phyloP scores from a whole-genome alignment of 1,140 invertebrate genomes.

The Myzus persicae region DNA sequence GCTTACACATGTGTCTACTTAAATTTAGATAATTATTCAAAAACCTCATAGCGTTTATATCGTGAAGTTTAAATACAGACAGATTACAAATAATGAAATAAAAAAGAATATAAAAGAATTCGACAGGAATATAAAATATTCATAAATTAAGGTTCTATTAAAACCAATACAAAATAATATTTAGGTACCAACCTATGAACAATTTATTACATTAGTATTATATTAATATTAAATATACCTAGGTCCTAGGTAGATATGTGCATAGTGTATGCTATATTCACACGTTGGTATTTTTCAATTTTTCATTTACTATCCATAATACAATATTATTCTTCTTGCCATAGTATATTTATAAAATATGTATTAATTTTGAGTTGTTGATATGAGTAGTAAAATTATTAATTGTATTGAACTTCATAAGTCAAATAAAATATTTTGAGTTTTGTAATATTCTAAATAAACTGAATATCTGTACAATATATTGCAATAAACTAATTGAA shows the following conservation, averaged over 20 bases:
- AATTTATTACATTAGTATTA: background rate
- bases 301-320: too few species aligned
- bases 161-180: background rate
- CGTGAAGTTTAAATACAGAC: background rate
- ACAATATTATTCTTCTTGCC: too few species aligned
- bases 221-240: too few species aligned
- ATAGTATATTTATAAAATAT: too few species aligned
- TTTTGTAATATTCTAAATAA: background rate
- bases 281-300: too few species aligned
- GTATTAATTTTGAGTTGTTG: too few species aligned
- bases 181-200: background rate
- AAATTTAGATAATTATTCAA: background rate
- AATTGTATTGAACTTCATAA: too few species aligned
- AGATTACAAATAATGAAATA: background rate
- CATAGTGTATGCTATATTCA: too few species aligned
- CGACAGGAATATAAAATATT: background rate
- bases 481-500: too few species aligned
- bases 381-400: too few species aligned
- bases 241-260: too few species aligned
- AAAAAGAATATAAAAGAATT: background rate
- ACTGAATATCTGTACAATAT: background rate
- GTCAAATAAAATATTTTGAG: background rate
- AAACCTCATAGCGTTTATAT: background rate
- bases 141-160: background rate
- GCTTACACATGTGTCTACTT: background rate